These are phyloP conservation scores for Eudyptes chrysolophus DNA, from an alignment of 2,113 vertebrate genomes.

Conservation along the genomic window DNA sequence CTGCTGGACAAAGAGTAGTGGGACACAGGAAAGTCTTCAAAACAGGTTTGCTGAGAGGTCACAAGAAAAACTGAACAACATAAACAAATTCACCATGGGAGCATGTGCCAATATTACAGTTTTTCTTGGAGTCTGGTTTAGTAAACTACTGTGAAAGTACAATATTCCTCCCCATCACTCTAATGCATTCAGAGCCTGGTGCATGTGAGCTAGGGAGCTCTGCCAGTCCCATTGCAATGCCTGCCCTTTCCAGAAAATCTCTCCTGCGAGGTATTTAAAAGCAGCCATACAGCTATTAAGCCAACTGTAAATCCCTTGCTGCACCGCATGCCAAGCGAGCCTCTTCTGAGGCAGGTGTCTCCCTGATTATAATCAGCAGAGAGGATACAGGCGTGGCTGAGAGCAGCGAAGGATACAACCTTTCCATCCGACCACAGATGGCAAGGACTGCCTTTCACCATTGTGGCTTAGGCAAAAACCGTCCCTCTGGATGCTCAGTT, in stretches of 20 bases:
- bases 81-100: neutral
- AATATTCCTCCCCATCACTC: neutral
- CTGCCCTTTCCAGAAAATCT: neutral
- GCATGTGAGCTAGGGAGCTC: neutral
- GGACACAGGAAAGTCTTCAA: neutral
- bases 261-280: neutral
- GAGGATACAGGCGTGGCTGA: neutral
- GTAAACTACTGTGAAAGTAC: neutral
- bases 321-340: accelerated
- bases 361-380: neutral
- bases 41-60: neutral
- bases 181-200: neutral
- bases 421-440: neutral
- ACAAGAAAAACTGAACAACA: neutral
- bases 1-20: neutral
- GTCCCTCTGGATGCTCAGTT: neutral
- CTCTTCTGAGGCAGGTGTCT: neutral
- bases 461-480: neutral
- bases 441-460: neutral
- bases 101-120: neutral
- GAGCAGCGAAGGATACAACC: neutral
- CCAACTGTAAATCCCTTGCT: neutral
- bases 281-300: neutral
- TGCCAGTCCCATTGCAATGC: neutral
- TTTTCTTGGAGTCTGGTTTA: neutral